Conservation (phyloP, 2,888 invertebrate species). For the Pyrgus malvae region DNA sequence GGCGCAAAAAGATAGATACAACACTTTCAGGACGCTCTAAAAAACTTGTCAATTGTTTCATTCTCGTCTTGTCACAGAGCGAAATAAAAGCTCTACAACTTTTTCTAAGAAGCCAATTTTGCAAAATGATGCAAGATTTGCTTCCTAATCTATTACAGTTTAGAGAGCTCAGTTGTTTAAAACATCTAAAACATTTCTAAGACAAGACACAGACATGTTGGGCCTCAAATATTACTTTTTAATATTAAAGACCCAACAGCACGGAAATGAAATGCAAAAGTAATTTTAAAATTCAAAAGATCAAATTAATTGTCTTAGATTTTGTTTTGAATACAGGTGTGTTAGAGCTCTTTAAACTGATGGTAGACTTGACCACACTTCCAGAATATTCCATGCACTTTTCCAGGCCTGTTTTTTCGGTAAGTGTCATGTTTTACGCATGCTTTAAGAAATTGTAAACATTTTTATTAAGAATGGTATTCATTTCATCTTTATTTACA, state of each 20-base stretch:
- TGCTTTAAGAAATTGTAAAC: conserved; percentile 2
- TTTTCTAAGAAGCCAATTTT: conserved; percentile 46
- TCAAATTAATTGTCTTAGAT: conserved; percentile 58
- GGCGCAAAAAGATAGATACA: no score
- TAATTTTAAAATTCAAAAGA: neutral
- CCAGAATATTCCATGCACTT: conserved; percentile 31
- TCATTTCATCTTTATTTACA: neutral
- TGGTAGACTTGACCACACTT: conserved; percentile 54
- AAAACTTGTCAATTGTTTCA: no score
- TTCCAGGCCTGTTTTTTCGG: conserved; percentile 27
- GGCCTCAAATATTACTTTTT: conserved; percentile 4
- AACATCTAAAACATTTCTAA: conserved; percentile 44
- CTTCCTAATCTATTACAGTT: conserved; percentile 41
- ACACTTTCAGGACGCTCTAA: no score
- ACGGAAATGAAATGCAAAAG: neutral
- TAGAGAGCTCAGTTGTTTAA: conserved; percentile 35
- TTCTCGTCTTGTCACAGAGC: no score
- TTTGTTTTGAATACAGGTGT: conserved; percentile 64
- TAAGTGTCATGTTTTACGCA: conserved; percentile 31
- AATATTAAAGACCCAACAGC: conserved; percentile 1
- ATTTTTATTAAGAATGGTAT: neutral
- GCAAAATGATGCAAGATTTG: conserved; percentile 44
- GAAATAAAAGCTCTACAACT: no score
- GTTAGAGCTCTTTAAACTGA: conserved; percentile 50
- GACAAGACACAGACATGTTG: conserved; percentile 30